A percentile compares a stretch with the other conserved stretches of the same genome.
phyloP scores from a whole-genome alignment of 2,113 vertebrate genomes.

The Pangasianodon gigas region DNA sequence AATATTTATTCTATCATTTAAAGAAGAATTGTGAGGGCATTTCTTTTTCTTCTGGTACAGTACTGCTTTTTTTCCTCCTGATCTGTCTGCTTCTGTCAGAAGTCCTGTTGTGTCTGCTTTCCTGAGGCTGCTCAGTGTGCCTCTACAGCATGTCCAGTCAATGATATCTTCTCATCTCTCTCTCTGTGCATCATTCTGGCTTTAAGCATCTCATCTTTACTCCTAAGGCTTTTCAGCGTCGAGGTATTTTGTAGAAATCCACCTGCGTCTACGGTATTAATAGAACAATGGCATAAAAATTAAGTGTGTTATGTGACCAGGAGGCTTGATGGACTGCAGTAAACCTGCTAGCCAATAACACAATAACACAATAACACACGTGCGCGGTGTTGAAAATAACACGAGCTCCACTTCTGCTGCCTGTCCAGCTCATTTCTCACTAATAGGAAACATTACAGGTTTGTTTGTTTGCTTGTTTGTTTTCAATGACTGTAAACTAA shows the following conservation, averaged over 20 bases:
- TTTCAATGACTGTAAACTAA: not conserved
- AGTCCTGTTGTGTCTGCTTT: constrained; percentile 6
- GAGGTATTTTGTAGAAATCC: not conserved
- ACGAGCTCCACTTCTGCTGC: not conserved
- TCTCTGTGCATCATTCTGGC: not conserved
- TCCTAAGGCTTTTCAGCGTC: too few relatives aligned
- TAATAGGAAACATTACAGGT: not conserved
- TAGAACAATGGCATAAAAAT: not conserved
- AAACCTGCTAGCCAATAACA: not conserved
- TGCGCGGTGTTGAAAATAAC: not conserved
- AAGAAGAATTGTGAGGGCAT: not conserved
- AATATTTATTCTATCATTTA: not conserved
- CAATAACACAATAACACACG: not conserved
- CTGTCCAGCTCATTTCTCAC: not conserved
- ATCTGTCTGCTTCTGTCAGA: not conserved
- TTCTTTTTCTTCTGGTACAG: not conserved
- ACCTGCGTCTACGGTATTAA: not conserved
- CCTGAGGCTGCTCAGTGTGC: not conserved
- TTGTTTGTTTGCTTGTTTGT: not conserved
- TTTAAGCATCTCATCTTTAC: not conserved
- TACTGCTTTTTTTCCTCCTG: not conserved
- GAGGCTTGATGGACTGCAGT: not conserved
- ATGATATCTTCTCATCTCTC: not conserved
- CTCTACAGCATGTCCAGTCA: not conserved
- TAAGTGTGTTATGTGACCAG: not conserved